phyloP scores from a whole-genome alignment of 2,888 invertebrate species.

The Epinotia bilunana region DNA sequence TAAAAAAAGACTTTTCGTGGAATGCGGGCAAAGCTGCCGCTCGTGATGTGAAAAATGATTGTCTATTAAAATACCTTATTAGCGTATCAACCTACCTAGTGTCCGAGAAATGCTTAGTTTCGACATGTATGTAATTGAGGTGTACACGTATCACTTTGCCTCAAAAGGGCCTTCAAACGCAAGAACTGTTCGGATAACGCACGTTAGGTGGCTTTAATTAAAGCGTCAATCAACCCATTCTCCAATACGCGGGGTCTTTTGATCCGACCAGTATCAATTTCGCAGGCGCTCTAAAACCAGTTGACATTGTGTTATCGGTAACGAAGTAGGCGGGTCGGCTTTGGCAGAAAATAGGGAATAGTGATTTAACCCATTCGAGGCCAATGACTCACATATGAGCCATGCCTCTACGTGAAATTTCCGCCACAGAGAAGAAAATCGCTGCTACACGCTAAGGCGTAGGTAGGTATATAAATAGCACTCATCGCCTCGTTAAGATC shows the following conservation, averaged over 20 bases:
- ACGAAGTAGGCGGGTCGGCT: not conserved
- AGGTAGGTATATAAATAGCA: too few relatives aligned
- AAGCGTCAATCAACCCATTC: constrained; percentile 41
- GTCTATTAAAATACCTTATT: not conserved
- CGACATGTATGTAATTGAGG: constrained; percentile 19
- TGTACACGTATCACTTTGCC: constrained; percentile 7
- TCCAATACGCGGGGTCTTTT: constrained; percentile 32
- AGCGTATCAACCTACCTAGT: not conserved
- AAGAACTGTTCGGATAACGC: constrained; percentile 29
- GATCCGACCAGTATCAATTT: constrained; percentile 33
- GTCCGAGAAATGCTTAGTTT: not conserved
- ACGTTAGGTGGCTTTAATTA: constrained; percentile 36
- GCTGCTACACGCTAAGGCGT: too few relatives aligned
- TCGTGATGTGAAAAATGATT: not conserved
- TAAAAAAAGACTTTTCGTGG: too few relatives aligned
- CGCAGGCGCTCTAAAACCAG: constrained; percentile 23
- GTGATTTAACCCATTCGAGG: not conserved
- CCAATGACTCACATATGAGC: too few relatives aligned
- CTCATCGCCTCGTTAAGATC: too few relatives aligned
- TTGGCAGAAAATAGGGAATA: constrained; percentile 1
- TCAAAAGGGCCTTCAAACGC: constrained; percentile 31
- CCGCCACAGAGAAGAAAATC: too few relatives aligned
- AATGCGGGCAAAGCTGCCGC: too few relatives aligned
- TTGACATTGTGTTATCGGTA: constrained; percentile 17
- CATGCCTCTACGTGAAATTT: too few relatives aligned